Evolutionary conservation across 2,113 vertebrate genomes (phyloP).

Genomic region (Sturnus vulgaris): DNA sequence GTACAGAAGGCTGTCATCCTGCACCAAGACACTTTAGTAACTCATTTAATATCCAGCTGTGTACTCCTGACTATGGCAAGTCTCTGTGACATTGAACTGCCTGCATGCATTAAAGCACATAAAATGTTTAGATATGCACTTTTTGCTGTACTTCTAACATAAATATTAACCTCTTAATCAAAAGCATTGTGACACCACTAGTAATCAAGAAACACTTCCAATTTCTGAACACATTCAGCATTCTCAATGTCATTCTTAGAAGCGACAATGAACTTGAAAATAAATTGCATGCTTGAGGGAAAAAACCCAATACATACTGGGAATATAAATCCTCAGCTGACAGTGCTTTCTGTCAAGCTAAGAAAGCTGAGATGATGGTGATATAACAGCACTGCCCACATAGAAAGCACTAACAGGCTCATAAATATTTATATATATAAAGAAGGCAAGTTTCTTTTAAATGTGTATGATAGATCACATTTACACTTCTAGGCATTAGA

Average conservation of each 20-base stretch:
- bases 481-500: not conserved
- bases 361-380: not conserved
- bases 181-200: not conserved
- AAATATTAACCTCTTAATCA: not conserved
- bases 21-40: not conserved
- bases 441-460: not conserved
- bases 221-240: not conserved
- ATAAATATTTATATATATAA: not conserved
- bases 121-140: not conserved
- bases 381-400: not conserved
- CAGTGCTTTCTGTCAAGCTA: not conserved
- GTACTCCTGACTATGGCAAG: not conserved
- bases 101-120: not conserved
- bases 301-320: not conserved
- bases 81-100: not conserved
- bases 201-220: not conserved
- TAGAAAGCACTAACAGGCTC: not conserved
- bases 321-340: not conserved
- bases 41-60: not conserved
- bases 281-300: not conserved
- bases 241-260: not conserved
- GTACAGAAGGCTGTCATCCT: not conserved
- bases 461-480: not conserved
- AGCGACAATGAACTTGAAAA: not conserved
- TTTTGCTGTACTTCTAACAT: not conserved